Evolutionary conservation across 1,140 invertebrate species (phyloP).

Genomic region (Hesperophylax magnus): DNA sequence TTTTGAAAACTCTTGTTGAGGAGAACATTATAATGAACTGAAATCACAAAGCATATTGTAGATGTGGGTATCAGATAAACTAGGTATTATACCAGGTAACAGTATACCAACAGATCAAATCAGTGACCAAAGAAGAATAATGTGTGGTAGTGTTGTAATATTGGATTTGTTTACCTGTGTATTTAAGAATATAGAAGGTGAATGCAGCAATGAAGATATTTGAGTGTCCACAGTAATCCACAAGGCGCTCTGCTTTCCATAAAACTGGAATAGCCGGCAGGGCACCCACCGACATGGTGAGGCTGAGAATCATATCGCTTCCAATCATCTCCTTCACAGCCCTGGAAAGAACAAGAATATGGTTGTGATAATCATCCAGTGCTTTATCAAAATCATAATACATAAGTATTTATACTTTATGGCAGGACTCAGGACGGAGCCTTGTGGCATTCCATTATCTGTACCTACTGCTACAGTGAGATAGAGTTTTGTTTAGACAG

Average conservation of each 20-base stretch:
- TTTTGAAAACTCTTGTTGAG: no score
- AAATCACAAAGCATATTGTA: no score
- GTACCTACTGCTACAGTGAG: no score
- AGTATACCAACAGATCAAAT: no score
- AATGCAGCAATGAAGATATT: constrained; percentile 87
- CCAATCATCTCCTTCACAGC: constrained; percentile 74
- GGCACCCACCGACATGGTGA: constrained; percentile 77
- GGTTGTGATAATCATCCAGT: no score
- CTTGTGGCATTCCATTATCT: no score
- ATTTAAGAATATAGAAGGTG: constrained; percentile 83
- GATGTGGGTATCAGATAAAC: no score
- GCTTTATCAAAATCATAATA: background rate
- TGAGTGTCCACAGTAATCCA: constrained; percentile 88
- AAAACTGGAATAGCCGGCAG: constrained; percentile 80
- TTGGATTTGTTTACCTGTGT: constrained; percentile 69
- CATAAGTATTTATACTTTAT: background rate
- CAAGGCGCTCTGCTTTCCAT: constrained; percentile 84
- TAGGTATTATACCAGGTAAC: no score
- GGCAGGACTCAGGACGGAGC: background rate
- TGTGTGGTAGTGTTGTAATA: constrained; percentile 5
- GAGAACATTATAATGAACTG: no score
- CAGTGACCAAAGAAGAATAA: no score
- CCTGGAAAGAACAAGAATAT: constrained; percentile 62
- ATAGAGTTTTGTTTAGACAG: no score
- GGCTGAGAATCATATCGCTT: constrained; percentile 75